Evolutionary conservation across 2,113 vertebrate species (phyloP).

Genomic region (Carassius gibelio): DNA sequence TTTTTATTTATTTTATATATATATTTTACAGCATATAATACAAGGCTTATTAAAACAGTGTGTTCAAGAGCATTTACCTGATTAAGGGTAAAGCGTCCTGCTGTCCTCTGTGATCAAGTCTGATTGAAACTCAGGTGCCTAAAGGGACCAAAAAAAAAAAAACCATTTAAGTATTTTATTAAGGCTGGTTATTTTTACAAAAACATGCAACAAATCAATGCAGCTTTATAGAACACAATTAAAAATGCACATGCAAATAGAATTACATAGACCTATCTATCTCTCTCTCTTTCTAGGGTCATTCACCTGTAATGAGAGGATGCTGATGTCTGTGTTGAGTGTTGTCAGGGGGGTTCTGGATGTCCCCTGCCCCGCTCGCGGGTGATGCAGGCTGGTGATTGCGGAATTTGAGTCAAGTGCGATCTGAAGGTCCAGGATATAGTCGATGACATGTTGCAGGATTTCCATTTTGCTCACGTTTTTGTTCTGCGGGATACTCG

Average conservation of each 20-base stretch:
- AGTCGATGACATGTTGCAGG: constrained; percentile 99
- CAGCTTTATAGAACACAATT: neutral
- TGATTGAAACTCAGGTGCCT: constrained; percentile 94
- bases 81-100: constrained; percentile 96
- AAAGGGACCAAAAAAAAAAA: constrained; percentile 63
- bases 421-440: constrained; percentile 99
- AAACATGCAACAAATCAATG: neutral
- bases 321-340: constrained; percentile 97
- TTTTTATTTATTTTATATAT: too few species aligned
- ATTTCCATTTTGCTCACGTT: constrained; percentile 99
- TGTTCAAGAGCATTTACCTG: constrained; percentile 82
- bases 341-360: constrained; percentile 91
- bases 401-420: constrained; percentile 93
- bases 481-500: constrained; percentile 98
- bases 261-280: too few species aligned
- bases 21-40: neutral
- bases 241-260: neutral
- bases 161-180: too few species aligned
- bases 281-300: neutral
- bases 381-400: constrained; percentile 87
- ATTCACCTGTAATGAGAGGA: constrained; percentile 94
- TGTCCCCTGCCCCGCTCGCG: constrained; percentile 74
- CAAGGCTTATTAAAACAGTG: neutral
- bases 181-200: constrained; percentile 51
- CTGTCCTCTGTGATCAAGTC: constrained; percentile 92